A percentile compares a stretch with the other conserved stretches of the same genome.
Conservation (phyloP, 1,140 invertebrate species). For the Acromyrmex echinatior region DNA sequence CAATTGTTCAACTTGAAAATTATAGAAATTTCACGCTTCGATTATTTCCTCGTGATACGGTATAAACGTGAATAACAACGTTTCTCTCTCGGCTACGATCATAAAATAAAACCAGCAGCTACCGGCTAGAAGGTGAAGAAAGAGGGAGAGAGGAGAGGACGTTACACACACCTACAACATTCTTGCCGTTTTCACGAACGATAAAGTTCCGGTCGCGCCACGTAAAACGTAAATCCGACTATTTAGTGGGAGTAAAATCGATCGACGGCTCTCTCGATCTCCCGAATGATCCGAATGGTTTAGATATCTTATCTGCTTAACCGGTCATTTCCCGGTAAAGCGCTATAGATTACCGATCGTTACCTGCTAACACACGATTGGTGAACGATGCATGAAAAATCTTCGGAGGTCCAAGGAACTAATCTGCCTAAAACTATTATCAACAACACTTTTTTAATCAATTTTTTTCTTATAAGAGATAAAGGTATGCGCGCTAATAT, state of each 20-base stretch:
- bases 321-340: constrained; percentile 62
- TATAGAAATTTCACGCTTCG: constrained; percentile 25
- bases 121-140: not conserved
- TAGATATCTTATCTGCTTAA: constrained; percentile 61
- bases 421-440: not conserved
- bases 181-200: constrained; percentile 53
- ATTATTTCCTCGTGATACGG: constrained; percentile 1
- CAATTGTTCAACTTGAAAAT: not conserved
- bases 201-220: constrained; percentile 49
- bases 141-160: not conserved
- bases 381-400: not conserved
- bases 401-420: not conserved
- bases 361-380: constrained; percentile 64
- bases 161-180: not conserved
- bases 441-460: not conserved
- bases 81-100: not conserved
- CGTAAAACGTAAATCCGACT: constrained; percentile 63
- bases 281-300: not conserved
- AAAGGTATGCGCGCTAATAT: not conserved
- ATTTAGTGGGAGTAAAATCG: constrained; percentile 71
- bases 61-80: constrained; percentile 17
- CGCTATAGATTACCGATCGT: constrained; percentile 73
- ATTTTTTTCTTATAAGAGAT: not conserved
- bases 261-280: constrained; percentile 52
- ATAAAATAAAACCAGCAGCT: constrained; percentile 20